Percentiles rank a stretch among this genome's conserved stretches.
phyloP scores from a whole-genome alignment of 2,888 invertebrate genomes.

The Chloroclysta siterata region DNA sequence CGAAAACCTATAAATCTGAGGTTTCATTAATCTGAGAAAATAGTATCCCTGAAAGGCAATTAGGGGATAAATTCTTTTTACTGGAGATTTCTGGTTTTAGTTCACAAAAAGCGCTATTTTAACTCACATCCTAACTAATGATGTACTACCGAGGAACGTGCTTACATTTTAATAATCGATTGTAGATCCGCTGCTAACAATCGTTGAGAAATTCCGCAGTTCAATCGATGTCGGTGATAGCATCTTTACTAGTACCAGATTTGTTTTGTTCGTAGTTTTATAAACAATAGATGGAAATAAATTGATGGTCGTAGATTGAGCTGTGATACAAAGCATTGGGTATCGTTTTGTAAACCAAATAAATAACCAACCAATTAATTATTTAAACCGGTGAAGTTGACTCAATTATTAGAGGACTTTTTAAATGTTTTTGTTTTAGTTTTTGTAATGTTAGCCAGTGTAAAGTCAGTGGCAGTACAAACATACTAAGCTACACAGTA shows the following conservation, averaged over 20 bases:
- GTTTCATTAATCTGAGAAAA: too few relatives aligned
- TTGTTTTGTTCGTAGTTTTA: conserved; percentile 36
- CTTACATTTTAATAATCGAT: conserved; percentile 77
- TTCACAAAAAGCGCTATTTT: conserved; percentile 53
- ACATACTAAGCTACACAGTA: too few relatives aligned
- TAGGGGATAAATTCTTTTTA: neutral
- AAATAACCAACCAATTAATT: neutral
- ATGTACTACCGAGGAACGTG: conserved; percentile 64
- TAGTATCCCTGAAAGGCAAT: too few relatives aligned
- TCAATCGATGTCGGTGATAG: conserved; percentile 54
- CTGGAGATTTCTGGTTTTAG: neutral
- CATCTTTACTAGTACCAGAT: conserved; percentile 46
- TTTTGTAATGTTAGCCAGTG: too few relatives aligned
- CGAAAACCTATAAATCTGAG: too few relatives aligned
- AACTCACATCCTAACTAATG: conserved; percentile 55
- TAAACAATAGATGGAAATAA: conserved; percentile 25
- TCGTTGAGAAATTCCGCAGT: conserved; percentile 61
- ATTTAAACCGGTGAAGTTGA: too few relatives aligned
- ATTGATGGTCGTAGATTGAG: conserved; percentile 11
- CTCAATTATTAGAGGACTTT: too few relatives aligned
- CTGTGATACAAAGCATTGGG: conserved; percentile 1
- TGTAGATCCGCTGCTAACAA: conserved; percentile 62
- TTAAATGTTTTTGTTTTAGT: too few relatives aligned
- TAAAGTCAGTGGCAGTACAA: too few relatives aligned
- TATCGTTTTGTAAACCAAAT: neutral